A percentile compares a stretch with the other conserved stretches of the same genome.
These are phyloP conservation scores for Toxotes jaculatrix DNA, from an alignment of 2,113 vertebrate species.

Conservation along the genomic window DNA sequence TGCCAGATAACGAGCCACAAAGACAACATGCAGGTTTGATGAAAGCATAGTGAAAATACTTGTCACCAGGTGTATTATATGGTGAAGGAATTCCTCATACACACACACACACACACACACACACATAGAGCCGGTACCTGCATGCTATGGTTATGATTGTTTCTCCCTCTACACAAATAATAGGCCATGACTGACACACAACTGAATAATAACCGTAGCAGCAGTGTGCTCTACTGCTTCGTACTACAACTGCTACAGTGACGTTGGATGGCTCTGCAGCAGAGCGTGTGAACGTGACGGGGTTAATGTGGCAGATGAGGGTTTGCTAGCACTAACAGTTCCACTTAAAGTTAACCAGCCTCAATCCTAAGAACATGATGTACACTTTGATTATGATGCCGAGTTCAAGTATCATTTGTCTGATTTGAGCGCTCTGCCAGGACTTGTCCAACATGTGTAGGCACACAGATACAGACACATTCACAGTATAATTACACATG, in stretches of 20 bases:
- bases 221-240: not conserved
- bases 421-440: conserved; percentile 4
- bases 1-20: conserved; percentile 29
- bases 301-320: not conserved
- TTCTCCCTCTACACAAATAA: not conserved
- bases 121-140: not conserved
- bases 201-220: not conserved
- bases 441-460: not conserved
- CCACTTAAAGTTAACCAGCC: not conserved
- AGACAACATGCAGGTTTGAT: conserved; percentile 51
- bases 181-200: not conserved
- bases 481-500: not conserved
- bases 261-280: too few relatives aligned
- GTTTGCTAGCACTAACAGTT: not conserved
- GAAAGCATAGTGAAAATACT: conserved; percentile 37
- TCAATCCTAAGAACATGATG: conserved; percentile 27
- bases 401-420: conserved; percentile 18
- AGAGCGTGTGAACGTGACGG: not conserved
- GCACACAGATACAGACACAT: too few relatives aligned
- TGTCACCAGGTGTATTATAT: conserved; percentile 53
- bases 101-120: not conserved
- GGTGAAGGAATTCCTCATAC: conserved; percentile 29
- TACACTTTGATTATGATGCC: conserved; percentile 24
- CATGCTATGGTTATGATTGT: not conserved
- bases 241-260: not conserved